These are phyloP conservation scores for Thaleichthys pacificus DNA, from an alignment of 2,797 vertebrate species.

Conservation along the genomic window DNA sequence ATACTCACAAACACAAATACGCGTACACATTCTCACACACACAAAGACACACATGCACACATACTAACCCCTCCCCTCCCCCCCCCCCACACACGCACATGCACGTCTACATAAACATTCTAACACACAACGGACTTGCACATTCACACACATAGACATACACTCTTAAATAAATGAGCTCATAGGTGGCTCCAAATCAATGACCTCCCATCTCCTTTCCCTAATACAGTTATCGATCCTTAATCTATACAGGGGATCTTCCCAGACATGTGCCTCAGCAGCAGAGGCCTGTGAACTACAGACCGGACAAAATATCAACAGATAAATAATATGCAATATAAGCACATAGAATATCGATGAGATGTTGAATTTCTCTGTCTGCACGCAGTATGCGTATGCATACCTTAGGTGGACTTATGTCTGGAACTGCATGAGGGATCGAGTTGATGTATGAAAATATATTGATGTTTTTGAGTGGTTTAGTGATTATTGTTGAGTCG, in stretches of 20 bases:
- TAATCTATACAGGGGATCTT: too few species aligned
- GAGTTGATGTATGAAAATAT: neutral
- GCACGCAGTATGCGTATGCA: constrained; percentile 18
- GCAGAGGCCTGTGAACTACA: too few species aligned
- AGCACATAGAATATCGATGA: too few species aligned
- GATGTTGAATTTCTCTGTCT: neutral
- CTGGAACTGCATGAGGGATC: neutral
- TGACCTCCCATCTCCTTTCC: constrained; percentile 13
- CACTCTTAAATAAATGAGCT: neutral
- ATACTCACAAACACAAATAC: neutral
- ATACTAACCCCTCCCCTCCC: too few species aligned
- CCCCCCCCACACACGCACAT: neutral
- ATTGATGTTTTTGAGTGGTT: neutral
- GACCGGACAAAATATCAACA: too few species aligned
- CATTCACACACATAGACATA: neutral
- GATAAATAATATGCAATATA: too few species aligned
- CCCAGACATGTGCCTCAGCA: too few species aligned
- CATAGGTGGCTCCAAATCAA: constrained; percentile 41
- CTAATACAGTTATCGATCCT: neutral
- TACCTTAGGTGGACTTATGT: neutral
- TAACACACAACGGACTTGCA: neutral
- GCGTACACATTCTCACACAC: neutral
- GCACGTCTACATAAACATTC: neutral
- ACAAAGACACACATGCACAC: neutral
- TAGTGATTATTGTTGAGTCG: neutral